Conservation (phyloP, 2,113 vertebrate genomes). For the Taurulus bubalis region DNA sequence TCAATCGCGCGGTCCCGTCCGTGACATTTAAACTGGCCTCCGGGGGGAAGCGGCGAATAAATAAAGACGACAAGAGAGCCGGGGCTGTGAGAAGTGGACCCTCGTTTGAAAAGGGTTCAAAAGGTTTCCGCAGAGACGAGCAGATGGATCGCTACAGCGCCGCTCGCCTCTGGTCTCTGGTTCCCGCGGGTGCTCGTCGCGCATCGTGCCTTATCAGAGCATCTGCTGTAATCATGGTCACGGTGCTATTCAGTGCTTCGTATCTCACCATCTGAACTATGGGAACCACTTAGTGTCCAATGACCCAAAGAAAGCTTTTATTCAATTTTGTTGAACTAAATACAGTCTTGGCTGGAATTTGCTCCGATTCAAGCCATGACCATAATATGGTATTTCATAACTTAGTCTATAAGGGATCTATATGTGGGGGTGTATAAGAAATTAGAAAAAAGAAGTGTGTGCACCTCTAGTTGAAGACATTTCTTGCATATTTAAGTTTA, state of each 20-base stretch:
- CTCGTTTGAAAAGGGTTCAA: slow-evolving; percentile 52
- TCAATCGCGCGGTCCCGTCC: slow-evolving; percentile 63
- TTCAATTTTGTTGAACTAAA: slow-evolving; percentile 11
- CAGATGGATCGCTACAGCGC: slow-evolving; percentile 9
- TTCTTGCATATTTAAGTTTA: background rate
- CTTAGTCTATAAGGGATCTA: too few relatives aligned
- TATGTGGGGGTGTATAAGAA: too few relatives aligned
- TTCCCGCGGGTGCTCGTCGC: background rate
- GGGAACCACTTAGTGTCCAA: background rate
- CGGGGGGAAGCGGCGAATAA: slow-evolving; percentile 34
- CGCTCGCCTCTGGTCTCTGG: slow-evolving; percentile 15
- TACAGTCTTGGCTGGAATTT: background rate
- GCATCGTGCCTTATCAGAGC: background rate
- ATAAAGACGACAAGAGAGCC: slow-evolving; percentile 37
- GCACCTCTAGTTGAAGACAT: background rate
- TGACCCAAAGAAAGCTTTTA: slow-evolving; percentile 14
- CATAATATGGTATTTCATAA: background rate
- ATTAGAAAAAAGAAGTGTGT: too few relatives aligned
- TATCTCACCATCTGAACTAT: slow-evolving; percentile 19
- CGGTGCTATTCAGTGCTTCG: slow-evolving; percentile 2
- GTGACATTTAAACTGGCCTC: slow-evolving; percentile 76
- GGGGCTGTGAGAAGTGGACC: slow-evolving; percentile 47
- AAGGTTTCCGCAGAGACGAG: slow-evolving; percentile 31
- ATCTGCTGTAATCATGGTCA: background rate
- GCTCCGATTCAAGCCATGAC: slow-evolving; percentile 1